Conservation (phyloP, 2,113 vertebrate species). For the Turnix velox region DNA sequence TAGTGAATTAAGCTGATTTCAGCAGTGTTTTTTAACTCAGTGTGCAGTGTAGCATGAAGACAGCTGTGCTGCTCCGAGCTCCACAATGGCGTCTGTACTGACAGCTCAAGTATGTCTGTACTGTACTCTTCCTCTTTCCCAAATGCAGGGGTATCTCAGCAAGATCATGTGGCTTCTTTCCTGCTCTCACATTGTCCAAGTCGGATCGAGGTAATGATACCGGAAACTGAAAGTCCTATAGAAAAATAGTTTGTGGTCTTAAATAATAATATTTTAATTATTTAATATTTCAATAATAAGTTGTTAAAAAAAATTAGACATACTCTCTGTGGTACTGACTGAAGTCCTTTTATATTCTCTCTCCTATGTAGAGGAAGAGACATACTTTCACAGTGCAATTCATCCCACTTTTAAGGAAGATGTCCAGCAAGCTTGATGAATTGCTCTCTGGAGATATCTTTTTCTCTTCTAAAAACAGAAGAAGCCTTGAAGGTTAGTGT, state of each 20-base stretch:
- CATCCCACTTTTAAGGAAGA: not conserved
- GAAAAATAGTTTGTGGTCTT: not conserved
- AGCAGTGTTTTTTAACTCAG: not conserved
- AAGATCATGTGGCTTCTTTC: not conserved
- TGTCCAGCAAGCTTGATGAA: not conserved
- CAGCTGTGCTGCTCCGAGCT: not conserved
- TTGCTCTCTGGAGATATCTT: not conserved
- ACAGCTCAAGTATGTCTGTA: not conserved
- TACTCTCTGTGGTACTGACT: not conserved
- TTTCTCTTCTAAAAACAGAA: not conserved
- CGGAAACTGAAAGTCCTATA: not conserved
- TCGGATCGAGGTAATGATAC: not conserved
- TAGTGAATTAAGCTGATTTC: not conserved
- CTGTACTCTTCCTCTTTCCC: not conserved
- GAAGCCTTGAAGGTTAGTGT: not conserved
- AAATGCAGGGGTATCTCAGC: not conserved
- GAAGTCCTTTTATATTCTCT: not conserved
- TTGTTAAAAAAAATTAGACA: not conserved
- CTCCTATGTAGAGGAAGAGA: not conserved
- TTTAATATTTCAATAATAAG: not conserved
- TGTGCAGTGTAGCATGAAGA: not conserved
- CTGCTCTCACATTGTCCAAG: not conserved
- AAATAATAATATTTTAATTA: not conserved
- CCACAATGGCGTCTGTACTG: not conserved
- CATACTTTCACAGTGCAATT: not conserved